Conservation (phyloP, 2,888 invertebrate genomes). For the Metellina segmentata region DNA sequence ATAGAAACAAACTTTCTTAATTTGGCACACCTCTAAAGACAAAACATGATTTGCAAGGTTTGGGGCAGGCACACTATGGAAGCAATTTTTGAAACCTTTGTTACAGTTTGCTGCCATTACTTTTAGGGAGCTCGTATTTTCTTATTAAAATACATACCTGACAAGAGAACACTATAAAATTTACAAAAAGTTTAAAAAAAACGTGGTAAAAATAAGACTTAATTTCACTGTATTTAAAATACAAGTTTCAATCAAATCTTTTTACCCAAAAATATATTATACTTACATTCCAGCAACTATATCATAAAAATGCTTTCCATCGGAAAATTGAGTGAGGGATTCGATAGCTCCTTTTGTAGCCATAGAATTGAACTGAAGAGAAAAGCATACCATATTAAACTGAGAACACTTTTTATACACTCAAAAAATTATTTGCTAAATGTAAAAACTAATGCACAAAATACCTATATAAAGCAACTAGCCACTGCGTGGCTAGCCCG, state of each 20-base stretch:
- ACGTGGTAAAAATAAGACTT: too few relatives aligned
- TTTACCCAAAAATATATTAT: not conserved
- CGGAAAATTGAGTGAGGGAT: constrained; percentile 11
- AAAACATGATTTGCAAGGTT: too few relatives aligned
- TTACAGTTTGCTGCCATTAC: too few relatives aligned
- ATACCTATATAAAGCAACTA: too few relatives aligned
- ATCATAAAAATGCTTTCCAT: constrained; percentile 16
- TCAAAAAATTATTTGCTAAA: not conserved
- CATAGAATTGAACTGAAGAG: constrained; percentile 28
- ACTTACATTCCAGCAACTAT: constrained; percentile 25
- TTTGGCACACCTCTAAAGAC: too few relatives aligned
- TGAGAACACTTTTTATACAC: not conserved
- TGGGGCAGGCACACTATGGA: too few relatives aligned
- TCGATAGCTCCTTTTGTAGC: not conserved
- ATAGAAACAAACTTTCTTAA: too few relatives aligned
- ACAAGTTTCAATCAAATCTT: too few relatives aligned
- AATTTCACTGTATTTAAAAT: too few relatives aligned
- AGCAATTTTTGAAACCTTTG: too few relatives aligned
- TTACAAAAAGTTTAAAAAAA: not conserved
- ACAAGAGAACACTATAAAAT: not conserved
- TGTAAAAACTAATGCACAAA: not conserved
- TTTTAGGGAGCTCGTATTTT: not conserved
- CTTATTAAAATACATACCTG: not conserved
- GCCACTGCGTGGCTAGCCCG: too few relatives aligned
- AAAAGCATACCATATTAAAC: not conserved